Evolutionary conservation across 2,113 vertebrate genomes (phyloP).

Genomic region (Hipposideros armiger): DNA sequence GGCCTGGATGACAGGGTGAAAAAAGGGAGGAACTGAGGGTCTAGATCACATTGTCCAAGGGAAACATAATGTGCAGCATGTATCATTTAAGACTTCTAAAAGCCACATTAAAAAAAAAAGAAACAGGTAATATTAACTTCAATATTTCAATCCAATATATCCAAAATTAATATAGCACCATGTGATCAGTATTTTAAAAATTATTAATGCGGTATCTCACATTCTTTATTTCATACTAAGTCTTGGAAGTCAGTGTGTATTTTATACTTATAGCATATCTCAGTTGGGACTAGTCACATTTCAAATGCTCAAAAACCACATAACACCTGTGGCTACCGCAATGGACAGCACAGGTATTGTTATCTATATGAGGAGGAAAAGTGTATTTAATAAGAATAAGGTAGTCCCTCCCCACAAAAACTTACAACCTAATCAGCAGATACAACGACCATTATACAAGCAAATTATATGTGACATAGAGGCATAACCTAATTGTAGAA

Average conservation of each 20-base stretch:
- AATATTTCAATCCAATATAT: not conserved
- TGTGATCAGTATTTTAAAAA: not conserved
- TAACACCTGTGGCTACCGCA: not conserved
- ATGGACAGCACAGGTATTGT: not conserved
- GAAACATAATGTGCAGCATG: not conserved
- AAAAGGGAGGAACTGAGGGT: not conserved
- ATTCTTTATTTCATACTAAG: not conserved
- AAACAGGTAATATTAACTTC: not conserved
- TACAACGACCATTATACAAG: not conserved
- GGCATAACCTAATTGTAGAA: not conserved
- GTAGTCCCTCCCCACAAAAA: not conserved
- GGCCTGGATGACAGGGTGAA: not conserved
- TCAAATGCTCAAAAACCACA: not conserved
- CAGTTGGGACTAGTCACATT: not conserved
- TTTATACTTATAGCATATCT: not conserved
- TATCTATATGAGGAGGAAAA: not conserved
- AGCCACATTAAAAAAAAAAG: not conserved
- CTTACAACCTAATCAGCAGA: slow-evolving; percentile 11
- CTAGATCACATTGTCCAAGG: not conserved
- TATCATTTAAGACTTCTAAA: not conserved
- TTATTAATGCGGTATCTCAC: not conserved
- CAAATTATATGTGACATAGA: not conserved
- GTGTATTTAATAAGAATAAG: not conserved
- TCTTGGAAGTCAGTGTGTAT: not conserved
- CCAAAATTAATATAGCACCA: not conserved